These are phyloP conservation scores for Galeruca laticollis DNA, from an alignment of 2,888 invertebrate genomes.

Conservation along the genomic window DNA sequence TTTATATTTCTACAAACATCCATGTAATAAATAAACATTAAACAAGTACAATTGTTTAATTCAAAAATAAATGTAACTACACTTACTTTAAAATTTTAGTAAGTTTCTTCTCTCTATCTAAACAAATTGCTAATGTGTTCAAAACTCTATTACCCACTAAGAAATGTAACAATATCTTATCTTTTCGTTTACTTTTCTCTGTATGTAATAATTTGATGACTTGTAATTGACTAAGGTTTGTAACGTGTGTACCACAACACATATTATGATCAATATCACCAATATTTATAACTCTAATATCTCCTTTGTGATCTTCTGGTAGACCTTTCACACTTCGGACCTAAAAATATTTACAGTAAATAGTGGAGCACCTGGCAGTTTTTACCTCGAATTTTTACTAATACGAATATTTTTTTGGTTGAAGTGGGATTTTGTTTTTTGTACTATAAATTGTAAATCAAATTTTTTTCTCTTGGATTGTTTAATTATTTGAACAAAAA, in stretches of 20 bases:
- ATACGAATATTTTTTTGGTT: too few species aligned
- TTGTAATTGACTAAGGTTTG: conserved; percentile 79
- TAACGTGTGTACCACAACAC: conserved; percentile 91
- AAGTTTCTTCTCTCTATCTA: conserved; percentile 77
- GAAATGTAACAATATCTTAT: conserved; percentile 76
- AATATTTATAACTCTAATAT: conserved; percentile 82
- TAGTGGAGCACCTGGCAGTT: background rate
- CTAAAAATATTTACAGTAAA: conserved; percentile 61
- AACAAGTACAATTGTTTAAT: too few species aligned
- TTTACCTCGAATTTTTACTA: background rate
- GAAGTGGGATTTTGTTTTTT: too few species aligned
- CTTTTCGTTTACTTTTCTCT: conserved; percentile 80
- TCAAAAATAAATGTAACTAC: too few species aligned
- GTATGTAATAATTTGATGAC: conserved; percentile 75
- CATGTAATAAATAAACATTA: too few species aligned
- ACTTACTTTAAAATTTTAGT: conserved; percentile 80
- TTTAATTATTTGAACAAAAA: too few species aligned
- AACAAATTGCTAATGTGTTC: conserved; percentile 72
- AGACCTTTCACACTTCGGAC: conserved; percentile 76
- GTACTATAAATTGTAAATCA: too few species aligned
- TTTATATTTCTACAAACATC: too few species aligned
- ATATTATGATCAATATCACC: conserved; percentile 82
- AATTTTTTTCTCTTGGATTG: too few species aligned
- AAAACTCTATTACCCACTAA: conserved; percentile 79
- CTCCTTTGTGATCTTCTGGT: conserved; percentile 83